These are phyloP conservation scores for Thamnaconus septentrionalis DNA, from an alignment of 2,113 vertebrate genomes.

Conservation along the genomic window DNA sequence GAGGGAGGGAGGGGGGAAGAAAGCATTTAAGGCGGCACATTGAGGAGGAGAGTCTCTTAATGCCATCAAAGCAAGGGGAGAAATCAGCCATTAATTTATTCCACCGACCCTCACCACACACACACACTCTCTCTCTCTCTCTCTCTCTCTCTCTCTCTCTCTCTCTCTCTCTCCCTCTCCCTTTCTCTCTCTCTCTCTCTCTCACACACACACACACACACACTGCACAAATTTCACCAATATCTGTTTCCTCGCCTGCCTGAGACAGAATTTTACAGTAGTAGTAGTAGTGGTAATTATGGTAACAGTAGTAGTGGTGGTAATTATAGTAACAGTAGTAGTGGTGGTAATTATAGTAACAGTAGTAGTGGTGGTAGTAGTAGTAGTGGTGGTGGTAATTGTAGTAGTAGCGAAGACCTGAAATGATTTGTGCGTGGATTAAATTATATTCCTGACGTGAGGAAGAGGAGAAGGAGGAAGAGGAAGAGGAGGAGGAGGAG, in stretches of 20 bases:
- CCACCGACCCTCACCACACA: constrained; percentile 67
- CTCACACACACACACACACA: too few species aligned
- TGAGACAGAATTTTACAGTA: too few species aligned
- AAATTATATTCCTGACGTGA: constrained; percentile 59
- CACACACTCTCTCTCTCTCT: constrained; percentile 29
- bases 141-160: constrained; percentile 11
- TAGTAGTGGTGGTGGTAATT: background rate
- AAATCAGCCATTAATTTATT: constrained; percentile 99
- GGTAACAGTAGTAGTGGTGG: too few species aligned
- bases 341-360: too few species aligned
- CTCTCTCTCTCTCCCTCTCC: too few species aligned
- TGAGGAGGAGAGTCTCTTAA: constrained; percentile 97
- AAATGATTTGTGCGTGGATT: constrained; percentile 50
- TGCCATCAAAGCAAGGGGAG: constrained; percentile 96
- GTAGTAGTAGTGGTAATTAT: too few species aligned
- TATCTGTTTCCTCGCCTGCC: too few species aligned
- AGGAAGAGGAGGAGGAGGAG: too few species aligned
- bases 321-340: too few species aligned
- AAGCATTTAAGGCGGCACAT: constrained; percentile 87
- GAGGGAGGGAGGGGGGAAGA: constrained; percentile 78
- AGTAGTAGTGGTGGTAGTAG: background rate
- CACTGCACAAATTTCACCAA: too few species aligned
- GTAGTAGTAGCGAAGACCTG: constrained; percentile 3
- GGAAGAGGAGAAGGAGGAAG: too few species aligned
- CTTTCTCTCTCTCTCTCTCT: too few species aligned